phyloP scores from a whole-genome alignment of 1,140 invertebrate genomes.

The Bombus breviceps region DNA sequence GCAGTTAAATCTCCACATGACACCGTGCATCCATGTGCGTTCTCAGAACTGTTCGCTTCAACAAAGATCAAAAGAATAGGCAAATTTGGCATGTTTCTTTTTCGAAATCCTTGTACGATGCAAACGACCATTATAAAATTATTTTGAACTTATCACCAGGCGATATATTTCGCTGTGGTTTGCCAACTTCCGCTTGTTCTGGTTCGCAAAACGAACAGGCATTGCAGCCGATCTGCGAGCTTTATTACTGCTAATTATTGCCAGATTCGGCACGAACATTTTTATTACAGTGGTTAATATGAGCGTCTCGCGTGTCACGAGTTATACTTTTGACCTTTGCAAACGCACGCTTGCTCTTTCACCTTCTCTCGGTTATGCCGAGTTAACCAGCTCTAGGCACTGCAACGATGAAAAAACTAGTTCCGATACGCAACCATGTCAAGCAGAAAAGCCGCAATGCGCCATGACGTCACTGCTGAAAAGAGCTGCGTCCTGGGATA shows the following conservation, averaged over 20 bases:
- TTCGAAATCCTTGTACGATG: background rate
- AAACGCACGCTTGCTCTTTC: background rate
- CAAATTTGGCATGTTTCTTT: background rate
- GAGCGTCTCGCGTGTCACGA: background rate
- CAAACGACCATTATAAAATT: background rate
- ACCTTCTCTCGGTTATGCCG: background rate
- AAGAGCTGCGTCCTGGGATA: slow-evolving; percentile 25
- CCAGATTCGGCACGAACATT: slow-evolving; percentile 5
- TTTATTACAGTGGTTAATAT: background rate
- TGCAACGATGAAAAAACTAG: slow-evolving; percentile 31
- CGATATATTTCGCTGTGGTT: slow-evolving; percentile 4
- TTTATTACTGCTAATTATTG: slow-evolving; percentile 25
- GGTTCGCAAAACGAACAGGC: background rate
- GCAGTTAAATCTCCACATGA: too few species aligned
- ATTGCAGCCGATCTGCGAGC: background rate
- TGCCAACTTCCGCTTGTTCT: slow-evolving; percentile 33
- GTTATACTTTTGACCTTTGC: slow-evolving; percentile 10
- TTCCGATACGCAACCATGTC: slow-evolving; percentile 48
- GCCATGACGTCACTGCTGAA: slow-evolving; percentile 49
- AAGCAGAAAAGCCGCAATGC: slow-evolving; percentile 54
- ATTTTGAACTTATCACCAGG: background rate
- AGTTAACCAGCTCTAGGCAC: background rate
- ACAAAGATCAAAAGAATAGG: too few species aligned
- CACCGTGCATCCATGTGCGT: too few species aligned
- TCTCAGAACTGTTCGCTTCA: too few species aligned